Evolutionary conservation across 2,113 vertebrate species (phyloP).

Genomic region (Chiloscyllium plagiosum): DNA sequence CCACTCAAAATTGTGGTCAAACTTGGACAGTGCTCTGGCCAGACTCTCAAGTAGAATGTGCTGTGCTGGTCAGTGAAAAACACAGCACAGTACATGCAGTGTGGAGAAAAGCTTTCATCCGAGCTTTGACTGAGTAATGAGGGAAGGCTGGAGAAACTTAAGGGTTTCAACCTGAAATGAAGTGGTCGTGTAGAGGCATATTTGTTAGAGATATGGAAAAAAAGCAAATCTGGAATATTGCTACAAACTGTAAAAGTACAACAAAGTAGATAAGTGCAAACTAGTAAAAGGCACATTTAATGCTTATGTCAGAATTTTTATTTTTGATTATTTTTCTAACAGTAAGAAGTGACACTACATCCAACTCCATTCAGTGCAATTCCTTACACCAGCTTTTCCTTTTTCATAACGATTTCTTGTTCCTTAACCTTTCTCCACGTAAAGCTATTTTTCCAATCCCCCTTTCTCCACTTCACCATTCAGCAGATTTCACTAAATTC

Average conservation of each 20-base stretch:
- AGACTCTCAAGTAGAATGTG: too few species aligned
- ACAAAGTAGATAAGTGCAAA: neutral
- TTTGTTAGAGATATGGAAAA: neutral
- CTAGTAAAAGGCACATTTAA: neutral
- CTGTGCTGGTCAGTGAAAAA: neutral
- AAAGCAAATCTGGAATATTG: neutral
- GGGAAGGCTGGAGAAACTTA: neutral
- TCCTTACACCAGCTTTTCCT: too few species aligned
- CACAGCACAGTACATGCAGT: neutral
- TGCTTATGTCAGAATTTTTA: neutral
- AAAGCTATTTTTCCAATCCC: too few species aligned
- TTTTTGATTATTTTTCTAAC: too few species aligned
- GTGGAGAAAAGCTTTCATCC: neutral
- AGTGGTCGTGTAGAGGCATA: neutral
- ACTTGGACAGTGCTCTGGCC: too few species aligned
- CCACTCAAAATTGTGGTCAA: too few species aligned
- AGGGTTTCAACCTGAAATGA: neutral
- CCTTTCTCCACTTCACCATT: neutral
- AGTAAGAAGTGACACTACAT: too few species aligned
- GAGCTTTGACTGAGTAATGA: neutral
- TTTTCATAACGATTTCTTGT: too few species aligned
- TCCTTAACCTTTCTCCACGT: too few species aligned
- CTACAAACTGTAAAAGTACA: neutral
- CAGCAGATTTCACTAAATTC: neutral
- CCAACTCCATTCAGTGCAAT: too few species aligned